Percentiles rank a stretch among this genome's conserved stretches.
Evolutionary conservation across 2,113 vertebrate species (phyloP).

Genomic region (Lamprologus lemairii): DNA sequence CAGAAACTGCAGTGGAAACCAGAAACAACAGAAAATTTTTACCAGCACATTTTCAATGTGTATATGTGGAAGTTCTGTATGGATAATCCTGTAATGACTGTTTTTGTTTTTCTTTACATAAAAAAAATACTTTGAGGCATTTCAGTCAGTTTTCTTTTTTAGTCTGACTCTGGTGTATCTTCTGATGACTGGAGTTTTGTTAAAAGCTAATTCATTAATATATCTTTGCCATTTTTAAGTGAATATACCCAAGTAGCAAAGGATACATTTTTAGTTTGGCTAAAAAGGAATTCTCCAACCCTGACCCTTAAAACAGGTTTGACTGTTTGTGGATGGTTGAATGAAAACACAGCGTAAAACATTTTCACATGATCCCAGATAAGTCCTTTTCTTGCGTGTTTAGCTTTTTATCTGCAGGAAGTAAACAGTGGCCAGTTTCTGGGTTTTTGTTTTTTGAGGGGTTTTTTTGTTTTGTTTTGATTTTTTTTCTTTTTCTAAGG

Average conservation of each 20-base stretch:
- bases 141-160: neutral
- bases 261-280: neutral
- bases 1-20: neutral
- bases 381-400: neutral
- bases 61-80: neutral
- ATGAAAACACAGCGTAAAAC: neutral
- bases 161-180: neutral
- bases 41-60: neutral
- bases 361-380: neutral
- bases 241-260: neutral
- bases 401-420: neutral
- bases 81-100: neutral
- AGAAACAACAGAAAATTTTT: neutral
- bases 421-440: neutral
- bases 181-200: neutral
- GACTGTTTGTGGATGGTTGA: neutral
- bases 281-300: neutral
- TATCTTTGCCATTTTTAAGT: neutral
- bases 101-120: neutral
- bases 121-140: neutral
- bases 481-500: neutral
- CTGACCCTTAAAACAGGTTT: constrained; percentile 2
- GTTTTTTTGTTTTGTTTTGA: fast-evolving
- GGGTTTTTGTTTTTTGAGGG: fast-evolving
- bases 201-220: neutral